Evolutionary conservation across 2,888 invertebrate genomes (phyloP).

Genomic region (Limenitis camilla): DNA sequence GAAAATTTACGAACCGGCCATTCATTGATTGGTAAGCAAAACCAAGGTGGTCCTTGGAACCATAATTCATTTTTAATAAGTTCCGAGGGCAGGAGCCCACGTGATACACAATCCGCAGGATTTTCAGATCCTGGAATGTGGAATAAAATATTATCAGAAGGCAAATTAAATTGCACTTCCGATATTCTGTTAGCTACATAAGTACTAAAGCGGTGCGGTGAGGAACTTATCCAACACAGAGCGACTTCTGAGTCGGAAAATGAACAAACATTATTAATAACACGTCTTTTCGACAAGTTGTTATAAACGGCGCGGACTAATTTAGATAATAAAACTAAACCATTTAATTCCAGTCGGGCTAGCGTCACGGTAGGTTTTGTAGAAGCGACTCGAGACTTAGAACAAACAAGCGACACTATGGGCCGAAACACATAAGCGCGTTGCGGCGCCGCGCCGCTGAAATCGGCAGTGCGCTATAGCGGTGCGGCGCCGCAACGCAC

Average conservation of each 20-base stretch:
- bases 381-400: conserved; percentile 14
- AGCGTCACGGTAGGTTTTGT: conserved; percentile 9
- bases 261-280: conserved; percentile 6
- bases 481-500: too few relatives aligned
- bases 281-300: conserved; percentile 1
- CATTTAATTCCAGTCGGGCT: conserved; percentile 12
- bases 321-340: conserved; percentile 7
- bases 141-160: conserved; percentile 3
- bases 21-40: background rate
- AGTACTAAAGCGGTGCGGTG: conserved; percentile 15
- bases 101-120: conserved; percentile 15
- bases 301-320: conserved; percentile 7
- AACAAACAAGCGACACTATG: conserved; percentile 10
- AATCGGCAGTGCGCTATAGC: too few relatives aligned
- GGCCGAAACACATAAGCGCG: too few relatives aligned
- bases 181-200: conserved; percentile 18
- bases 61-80: conserved; percentile 6
- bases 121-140: conserved; percentile 11
- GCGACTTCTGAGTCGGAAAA: conserved; percentile 19
- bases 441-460: too few relatives aligned
- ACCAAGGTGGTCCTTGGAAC: conserved; percentile 9
- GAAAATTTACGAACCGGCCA: conserved; percentile 3
- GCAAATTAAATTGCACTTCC: conserved; percentile 8
- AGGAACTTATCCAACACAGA: conserved; percentile 12
- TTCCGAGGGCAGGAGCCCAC: conserved; percentile 12